Percentiles rank a stretch among this genome's conserved stretches.
phyloP scores from a whole-genome alignment of 2,113 vertebrate species.

The Triplophysa rosa region DNA sequence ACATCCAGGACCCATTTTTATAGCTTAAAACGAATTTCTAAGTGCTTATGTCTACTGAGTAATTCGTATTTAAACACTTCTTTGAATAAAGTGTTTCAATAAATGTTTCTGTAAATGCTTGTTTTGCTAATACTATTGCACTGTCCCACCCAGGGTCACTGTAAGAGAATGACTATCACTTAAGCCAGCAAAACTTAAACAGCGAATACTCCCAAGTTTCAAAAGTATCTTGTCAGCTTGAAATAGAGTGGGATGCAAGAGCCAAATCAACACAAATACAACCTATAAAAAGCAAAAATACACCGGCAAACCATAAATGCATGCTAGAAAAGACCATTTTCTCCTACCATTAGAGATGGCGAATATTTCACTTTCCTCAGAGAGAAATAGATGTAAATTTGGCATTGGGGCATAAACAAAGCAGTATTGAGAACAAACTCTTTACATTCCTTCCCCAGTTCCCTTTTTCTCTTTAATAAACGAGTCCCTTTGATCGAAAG shows the following conservation, averaged over 20 bases:
- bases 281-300: constrained; percentile 44
- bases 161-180: background rate
- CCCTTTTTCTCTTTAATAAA: constrained; percentile 52
- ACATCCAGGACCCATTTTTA: background rate
- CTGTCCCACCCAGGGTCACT: background rate
- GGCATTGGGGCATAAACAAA: constrained; percentile 50
- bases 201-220: constrained; percentile 38
- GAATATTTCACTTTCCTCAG: constrained; percentile 43
- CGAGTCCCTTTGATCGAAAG: constrained; percentile 41
- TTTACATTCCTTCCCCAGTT: constrained; percentile 31
- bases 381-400: constrained; percentile 47
- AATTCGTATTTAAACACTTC: too few relatives aligned
- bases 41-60: too few relatives aligned
- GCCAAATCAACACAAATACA: constrained; percentile 50
- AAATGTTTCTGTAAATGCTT: background rate
- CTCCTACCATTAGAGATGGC: constrained; percentile 23
- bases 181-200: constrained; percentile 2
- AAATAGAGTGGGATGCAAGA: constrained; percentile 42
- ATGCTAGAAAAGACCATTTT: constrained; percentile 22
- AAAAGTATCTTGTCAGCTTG: constrained; percentile 45
- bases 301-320: constrained; percentile 42
- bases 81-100: too few relatives aligned
- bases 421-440: constrained; percentile 35
- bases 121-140: background rate
- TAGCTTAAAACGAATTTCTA: too few relatives aligned